Conservation (phyloP, 1,140 invertebrate genomes). For the Drosophila pruinosa region DNA sequence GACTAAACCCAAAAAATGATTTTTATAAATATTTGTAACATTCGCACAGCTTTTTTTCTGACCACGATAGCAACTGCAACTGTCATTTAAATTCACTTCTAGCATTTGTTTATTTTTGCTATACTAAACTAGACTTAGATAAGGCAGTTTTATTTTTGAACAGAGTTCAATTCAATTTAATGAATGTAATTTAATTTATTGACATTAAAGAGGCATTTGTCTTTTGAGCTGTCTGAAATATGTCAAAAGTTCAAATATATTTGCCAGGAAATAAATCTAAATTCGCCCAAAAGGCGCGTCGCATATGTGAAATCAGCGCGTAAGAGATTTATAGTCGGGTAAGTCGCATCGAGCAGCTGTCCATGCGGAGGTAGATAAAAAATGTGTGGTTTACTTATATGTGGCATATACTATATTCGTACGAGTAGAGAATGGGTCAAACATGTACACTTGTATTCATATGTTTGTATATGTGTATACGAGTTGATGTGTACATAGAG, state of each 20-base stretch:
- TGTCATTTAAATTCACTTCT: conserved; percentile 17
- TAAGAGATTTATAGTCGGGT: conserved; percentile 60
- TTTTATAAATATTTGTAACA: conserved; percentile 44
- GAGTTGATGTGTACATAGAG: conserved; percentile 4
- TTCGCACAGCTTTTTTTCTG: conserved; percentile 15
- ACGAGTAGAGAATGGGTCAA: background rate
- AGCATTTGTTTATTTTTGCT: background rate
- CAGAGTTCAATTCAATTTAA: background rate
- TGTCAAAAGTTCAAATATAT: conserved; percentile 67
- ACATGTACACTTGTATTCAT: background rate
- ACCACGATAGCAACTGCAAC: conserved; percentile 33
- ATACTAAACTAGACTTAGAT: background rate
- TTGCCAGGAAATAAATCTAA: conserved; percentile 67
- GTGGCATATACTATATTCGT: too few species aligned
- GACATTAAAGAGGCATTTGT: conserved; percentile 66
- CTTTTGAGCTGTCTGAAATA: conserved; percentile 54
- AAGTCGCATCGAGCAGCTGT: conserved; percentile 55
- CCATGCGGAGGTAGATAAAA: conserved; percentile 36
- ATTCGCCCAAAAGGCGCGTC: conserved; percentile 60
- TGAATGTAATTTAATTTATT: conserved; percentile 50
- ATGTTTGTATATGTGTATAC: background rate
- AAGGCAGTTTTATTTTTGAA: background rate
- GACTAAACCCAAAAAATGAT: conserved; percentile 36
- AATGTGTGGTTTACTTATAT: conserved; percentile 1
- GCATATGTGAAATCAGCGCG: conserved; percentile 69